phyloP scores from a whole-genome alignment of 2,888 invertebrate species.

The Panzeria rudis region DNA sequence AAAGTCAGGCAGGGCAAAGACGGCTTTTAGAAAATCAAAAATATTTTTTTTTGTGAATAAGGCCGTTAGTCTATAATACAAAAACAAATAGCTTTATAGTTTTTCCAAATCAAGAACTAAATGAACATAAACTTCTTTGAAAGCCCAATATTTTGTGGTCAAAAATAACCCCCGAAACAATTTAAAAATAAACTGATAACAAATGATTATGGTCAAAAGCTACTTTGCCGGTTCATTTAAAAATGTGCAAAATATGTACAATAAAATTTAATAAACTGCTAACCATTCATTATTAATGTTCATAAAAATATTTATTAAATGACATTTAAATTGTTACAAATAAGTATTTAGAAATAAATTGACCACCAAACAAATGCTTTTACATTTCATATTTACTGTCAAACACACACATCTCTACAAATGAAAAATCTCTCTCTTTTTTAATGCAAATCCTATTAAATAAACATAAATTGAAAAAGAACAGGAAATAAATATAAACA shows the following conservation, averaged over 20 bases:
- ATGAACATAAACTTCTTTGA: neutral
- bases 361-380: conserved; percentile 23
- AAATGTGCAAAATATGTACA: conserved; percentile 13
- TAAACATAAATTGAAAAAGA: neutral
- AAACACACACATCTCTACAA: neutral
- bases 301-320: conserved; percentile 34
- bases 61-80: neutral
- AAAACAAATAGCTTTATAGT: neutral
- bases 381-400: neutral
- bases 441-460: neutral
- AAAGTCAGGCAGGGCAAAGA: too few species aligned
- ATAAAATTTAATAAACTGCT: conserved; percentile 17
- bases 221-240: conserved; percentile 45
- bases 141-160: conserved; percentile 12
- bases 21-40: too few species aligned
- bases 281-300: neutral
- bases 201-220: conserved; percentile 54
- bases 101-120: neutral
- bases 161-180: neutral
- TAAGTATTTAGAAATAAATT: conserved; percentile 21
- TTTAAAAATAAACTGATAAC: conserved; percentile 13
- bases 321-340: conserved; percentile 12
- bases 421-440: neutral
- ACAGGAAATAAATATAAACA: conserved; percentile 10
- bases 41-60: too few species aligned